phyloP scores from a whole-genome alignment of 2,888 invertebrate genomes.

The Diloba caeruleocephala region DNA sequence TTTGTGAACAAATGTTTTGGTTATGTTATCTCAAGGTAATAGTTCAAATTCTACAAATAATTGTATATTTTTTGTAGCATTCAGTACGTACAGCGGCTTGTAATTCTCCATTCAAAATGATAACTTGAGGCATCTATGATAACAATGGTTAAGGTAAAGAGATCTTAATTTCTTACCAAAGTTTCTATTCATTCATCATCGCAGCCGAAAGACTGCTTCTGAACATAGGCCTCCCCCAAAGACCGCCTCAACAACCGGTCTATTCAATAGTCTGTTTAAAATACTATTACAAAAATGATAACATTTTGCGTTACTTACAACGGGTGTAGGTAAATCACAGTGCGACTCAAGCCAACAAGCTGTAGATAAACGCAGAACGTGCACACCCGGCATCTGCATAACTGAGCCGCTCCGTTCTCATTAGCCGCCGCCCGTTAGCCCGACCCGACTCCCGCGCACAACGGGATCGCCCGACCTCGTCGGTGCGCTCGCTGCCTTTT shows the following conservation, averaged over 20 bases:
- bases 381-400: conserved; percentile 80
- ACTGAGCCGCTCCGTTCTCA: conserved; percentile 84
- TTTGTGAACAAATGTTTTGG: too few relatives aligned
- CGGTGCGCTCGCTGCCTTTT: conserved; percentile 50
- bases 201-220: too few relatives aligned
- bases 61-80: too few relatives aligned
- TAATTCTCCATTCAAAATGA: too few relatives aligned
- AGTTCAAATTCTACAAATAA: too few relatives aligned
- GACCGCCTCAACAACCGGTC: too few relatives aligned
- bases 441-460: conserved; percentile 77
- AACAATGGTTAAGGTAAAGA: neutral
- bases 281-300: conserved; percentile 1
- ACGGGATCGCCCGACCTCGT: conserved; percentile 69
- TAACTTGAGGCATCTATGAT: neutral
- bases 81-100: too few relatives aligned
- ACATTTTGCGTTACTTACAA: conserved; percentile 27
- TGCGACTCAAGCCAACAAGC: conserved; percentile 53
- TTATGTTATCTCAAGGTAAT: too few relatives aligned
- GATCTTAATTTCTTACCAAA: neutral
- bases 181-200: too few relatives aligned
- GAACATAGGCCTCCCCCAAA: too few relatives aligned
- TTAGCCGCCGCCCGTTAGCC: conserved; percentile 84
- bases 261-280: too few relatives aligned
- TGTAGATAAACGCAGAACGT: conserved; percentile 60
- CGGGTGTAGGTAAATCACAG: conserved; percentile 53